A percentile compares a stretch with the other conserved stretches of the same genome.
Evolutionary conservation across 2,797 vertebrate genomes (phyloP).

Genomic region (Amphiprion clarkii): DNA sequence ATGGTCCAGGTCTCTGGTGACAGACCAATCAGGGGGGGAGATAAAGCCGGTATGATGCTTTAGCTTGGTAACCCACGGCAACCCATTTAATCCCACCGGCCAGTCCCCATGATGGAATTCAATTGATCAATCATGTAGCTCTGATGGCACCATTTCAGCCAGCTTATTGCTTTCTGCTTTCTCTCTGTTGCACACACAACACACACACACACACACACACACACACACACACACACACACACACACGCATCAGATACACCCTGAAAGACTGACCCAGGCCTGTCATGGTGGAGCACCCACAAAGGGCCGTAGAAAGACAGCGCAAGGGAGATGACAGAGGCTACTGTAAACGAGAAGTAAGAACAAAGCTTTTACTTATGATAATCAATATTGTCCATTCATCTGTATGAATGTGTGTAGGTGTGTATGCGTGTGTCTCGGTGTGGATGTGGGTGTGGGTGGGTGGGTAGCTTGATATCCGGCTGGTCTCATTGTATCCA

Average conservation of each 20-base stretch:
- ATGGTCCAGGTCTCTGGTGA: conserved; percentile 96
- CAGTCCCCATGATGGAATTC: conserved; percentile 99
- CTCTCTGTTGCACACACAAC: conserved; percentile 87
- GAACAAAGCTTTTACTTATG: conserved; percentile 64
- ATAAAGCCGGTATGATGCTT: conserved; percentile 99
- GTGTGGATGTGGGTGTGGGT: conserved; percentile 46
- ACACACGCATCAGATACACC: conserved; percentile 45
- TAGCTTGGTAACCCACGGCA: conserved; percentile 98
- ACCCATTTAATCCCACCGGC: conserved; percentile 99
- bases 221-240: conserved; percentile 44
- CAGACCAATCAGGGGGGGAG: conserved; percentile 98
- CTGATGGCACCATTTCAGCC: conserved; percentile 99
- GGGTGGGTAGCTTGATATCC: conserved; percentile 80
- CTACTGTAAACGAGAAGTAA: conserved; percentile 53
- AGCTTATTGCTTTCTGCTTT: conserved; percentile 99
- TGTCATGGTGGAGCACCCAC: conserved; percentile 36
- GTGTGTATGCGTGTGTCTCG: conserved; percentile 28
- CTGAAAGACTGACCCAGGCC: conserved; percentile 59
- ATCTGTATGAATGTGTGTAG: conserved; percentile 47
- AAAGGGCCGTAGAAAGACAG: conserved; percentile 52
- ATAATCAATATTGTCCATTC: conserved; percentile 69
- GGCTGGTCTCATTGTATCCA: conserved; percentile 82
- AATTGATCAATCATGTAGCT: conserved; percentile 99
- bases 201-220: conserved; percentile 69
- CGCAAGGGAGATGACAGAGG: conserved; percentile 29